Evolutionary conservation across 2,113 vertebrate species (phyloP).

Genomic region (Aptenodytes patagonicus): DNA sequence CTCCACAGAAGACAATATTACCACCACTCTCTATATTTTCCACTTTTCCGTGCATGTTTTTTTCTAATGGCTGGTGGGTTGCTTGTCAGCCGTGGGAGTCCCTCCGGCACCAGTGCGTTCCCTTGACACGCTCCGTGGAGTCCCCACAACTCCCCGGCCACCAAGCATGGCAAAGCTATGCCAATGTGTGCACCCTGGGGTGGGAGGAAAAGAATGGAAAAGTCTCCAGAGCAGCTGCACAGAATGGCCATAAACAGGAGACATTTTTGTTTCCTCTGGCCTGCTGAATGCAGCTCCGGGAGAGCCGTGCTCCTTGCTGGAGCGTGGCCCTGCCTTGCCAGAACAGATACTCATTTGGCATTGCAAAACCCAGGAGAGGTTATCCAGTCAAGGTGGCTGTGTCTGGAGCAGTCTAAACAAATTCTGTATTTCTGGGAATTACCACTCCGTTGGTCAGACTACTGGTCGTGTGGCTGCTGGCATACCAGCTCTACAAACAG

Average conservation of each 20-base stretch:
- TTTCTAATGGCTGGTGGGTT: not conserved
- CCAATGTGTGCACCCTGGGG: not conserved
- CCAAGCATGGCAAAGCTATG: not conserved
- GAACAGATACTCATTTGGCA: not conserved
- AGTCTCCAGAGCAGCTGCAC: not conserved
- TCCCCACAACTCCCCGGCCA: not conserved
- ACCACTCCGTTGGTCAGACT: conserved; percentile 58
- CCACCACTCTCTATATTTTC: not conserved
- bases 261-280: conserved; percentile 43
- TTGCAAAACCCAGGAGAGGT: conserved; percentile 41
- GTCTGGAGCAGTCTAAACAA: conserved; percentile 48
- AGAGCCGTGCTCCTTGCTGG: not conserved
- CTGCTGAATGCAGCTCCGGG: not conserved
- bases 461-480: conserved; percentile 49
- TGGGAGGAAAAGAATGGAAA: conserved; percentile 3
- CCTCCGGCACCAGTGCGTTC: not conserved
- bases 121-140: not conserved
- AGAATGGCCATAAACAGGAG: conserved; percentile 1
- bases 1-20: not conserved
- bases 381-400: conserved; percentile 52
- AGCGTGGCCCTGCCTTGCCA: not conserved
- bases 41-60: not conserved
- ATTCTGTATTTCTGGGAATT: conserved; percentile 71
- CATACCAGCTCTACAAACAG: conserved; percentile 44
- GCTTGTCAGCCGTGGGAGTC: not conserved